Conservation (phyloP, 2,113 vertebrate species). For the Nasalis larvatus region DNA sequence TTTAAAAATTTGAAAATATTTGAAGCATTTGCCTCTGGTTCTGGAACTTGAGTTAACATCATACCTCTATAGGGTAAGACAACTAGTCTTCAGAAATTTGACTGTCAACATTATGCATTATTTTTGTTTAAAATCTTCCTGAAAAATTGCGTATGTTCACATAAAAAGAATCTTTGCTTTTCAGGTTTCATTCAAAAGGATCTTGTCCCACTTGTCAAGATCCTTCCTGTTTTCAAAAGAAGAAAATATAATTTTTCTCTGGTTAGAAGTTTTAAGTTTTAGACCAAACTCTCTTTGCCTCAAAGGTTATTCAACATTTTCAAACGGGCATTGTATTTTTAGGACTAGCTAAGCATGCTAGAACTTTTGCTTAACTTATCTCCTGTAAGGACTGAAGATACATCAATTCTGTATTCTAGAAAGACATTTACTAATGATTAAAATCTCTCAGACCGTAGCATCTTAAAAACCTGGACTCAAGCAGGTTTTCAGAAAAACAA, state of each 20-base stretch:
- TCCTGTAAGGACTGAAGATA: not conserved
- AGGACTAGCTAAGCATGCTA: not conserved
- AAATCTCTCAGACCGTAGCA: not conserved
- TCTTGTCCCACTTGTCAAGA: not conserved
- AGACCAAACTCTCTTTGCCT: constrained; percentile 7
- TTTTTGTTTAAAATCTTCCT: not conserved
- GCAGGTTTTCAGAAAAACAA: constrained; percentile 4
- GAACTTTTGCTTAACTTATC: not conserved
- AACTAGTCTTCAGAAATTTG: constrained; percentile 22
- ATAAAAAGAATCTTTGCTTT: not conserved
- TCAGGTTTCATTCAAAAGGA: not conserved
- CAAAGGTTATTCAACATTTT: constrained; percentile 21
- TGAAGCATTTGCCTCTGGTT: not conserved
- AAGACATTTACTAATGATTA: constrained; percentile 15
- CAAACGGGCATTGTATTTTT: not conserved
- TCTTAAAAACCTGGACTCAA: not conserved
- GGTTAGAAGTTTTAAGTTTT: constrained; percentile 18
- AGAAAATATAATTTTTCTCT: not conserved
- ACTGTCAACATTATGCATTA: not conserved
- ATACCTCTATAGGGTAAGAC: not conserved
- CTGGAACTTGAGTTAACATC: not conserved
- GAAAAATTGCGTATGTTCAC: constrained; percentile 18
- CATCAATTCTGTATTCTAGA: not conserved
- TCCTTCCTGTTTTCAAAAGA: not conserved
- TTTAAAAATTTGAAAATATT: not conserved